These are phyloP conservation scores for Vultur gryphus DNA, from an alignment of 2,797 vertebrate genomes.

Conservation along the genomic window DNA sequence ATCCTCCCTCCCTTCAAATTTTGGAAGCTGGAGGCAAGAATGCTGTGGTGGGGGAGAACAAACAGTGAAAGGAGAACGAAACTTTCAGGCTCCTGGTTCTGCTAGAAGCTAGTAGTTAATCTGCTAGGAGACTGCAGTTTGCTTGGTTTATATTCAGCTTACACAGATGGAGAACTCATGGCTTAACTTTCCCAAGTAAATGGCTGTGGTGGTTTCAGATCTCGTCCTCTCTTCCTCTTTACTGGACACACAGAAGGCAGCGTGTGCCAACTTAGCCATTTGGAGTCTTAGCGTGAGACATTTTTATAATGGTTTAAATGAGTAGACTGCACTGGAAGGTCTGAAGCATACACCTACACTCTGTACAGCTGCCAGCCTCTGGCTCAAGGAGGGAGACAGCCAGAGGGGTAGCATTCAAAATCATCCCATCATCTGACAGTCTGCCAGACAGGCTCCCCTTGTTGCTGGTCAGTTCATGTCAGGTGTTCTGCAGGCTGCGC, in stretches of 20 bases:
- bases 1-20: neutral
- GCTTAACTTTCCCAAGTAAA: neutral
- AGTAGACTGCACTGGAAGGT: no score
- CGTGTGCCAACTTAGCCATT: neutral
- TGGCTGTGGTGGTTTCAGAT: neutral
- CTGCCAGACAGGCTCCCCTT: neutral
- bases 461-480: fast-evolving
- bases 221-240: neutral
- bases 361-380: neutral
- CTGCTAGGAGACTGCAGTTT: neutral
- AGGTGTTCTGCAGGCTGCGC: neutral
- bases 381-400: neutral
- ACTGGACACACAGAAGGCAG: neutral
- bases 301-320: neutral
- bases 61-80: neutral
- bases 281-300: neutral
- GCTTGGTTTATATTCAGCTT: fast-evolving
- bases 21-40: neutral
- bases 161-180: fast-evolving
- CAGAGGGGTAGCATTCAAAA: neutral
- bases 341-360: fast-evolving
- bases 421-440: neutral
- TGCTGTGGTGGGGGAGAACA: fast-evolving
- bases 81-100: neutral
- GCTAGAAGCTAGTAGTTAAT: neutral